Evolutionary conservation across 1,140 invertebrate species (phyloP), one percentile per base, ranked within the genome.

Genomic region (Drosophila jambulina): DNA sequence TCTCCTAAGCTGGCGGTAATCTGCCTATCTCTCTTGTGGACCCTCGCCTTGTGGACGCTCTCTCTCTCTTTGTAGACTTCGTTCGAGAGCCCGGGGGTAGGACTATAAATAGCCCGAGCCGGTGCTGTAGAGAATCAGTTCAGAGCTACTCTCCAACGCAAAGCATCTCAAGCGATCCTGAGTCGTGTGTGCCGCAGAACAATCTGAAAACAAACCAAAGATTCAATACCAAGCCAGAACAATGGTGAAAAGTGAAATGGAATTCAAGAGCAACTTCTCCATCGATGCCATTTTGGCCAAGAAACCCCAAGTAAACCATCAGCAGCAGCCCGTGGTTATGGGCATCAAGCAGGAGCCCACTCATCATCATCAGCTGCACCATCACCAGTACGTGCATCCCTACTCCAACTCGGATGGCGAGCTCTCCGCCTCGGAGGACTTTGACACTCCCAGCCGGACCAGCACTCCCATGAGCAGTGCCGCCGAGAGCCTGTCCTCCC

Each of bases 251-350:
- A 91, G 79, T 86, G 79, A 91, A 80, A 92, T 92, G 91, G 91
- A 92, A 75, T 90, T 92, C 77, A 92, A 92, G 54, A 96, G 95
- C 32, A 95, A 94, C 69, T 97, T 97, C 93, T 96, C 95, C 77
- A 97, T 97, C 71, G 95, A 95, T 71, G 95, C 95, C 53, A 95
- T 97, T 40, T 80, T 97, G 34, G 95, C 95, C 0, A 92, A 83
- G 54, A 92, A 92, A 76, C 86, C 85, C 49, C 53, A 25, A 54
- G 51, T 65, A 38, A 32, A 8, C 23, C 67, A 29, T 12, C 46
- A 45, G 10, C 48, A 45, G 13, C 67, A 78, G 40, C 77, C 61
- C 58, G 25, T 49, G 21, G 51, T 58, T 8, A 51, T 58, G 32
- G 15, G 13, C 46, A 88, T 90, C 63, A 86, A 88, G 34, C 67